Base-by-base conservation (phyloP, 2,888 invertebrate genomes). In the Habroteleia sp. region DNA sequence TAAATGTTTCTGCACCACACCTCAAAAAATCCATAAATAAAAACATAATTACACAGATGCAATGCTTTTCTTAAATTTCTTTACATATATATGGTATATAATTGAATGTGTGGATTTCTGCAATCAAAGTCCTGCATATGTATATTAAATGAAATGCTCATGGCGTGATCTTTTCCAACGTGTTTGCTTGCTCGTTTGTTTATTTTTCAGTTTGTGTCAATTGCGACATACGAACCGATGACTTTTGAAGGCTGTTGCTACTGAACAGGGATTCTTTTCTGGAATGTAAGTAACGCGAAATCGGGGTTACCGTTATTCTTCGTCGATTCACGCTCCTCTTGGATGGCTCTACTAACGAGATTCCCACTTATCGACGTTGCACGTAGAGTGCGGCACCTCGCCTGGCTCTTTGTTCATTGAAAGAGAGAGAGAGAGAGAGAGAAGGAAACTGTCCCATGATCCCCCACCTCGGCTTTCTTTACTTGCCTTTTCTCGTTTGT, bases 271-370 rank as follows among this genome's bases (percentile, higher is more conserved):
- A 60, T 66, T 73, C 60, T 73, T 73, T 73, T 73, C 44, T 54
- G 60, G 60, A 66, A 66, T 73, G 66, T 41, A 65, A 60, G 66
- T 66, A 66, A 73, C 60, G 54, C 66, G 60, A 73, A 73, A 73
- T 73, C 54, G 54, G 46, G 54, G 60, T 73, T 73, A 73, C 73
- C 73, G 73, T 73, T 73, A 73, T 66, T 56, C 41, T 39, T 29
- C 58, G 48, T 65, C 48, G 72, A 72, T 72, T 72, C 63, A 37
- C 73, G 73, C 73, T 66, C 25, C 66, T 66, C 73, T 66, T 54
- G 60, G 66, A 73, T 66, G 65, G 66, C 60, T 73, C 60, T 35
- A 44, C 73, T 73, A 73, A 66, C 73, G 73, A 73, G 73, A 66
- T 60, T 73, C 73, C 60, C 60, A 73, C 65, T 72, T 54, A 63